A percentile compares a stretch with the other conserved stretches of the same genome.
These are phyloP conservation scores for Apis florea DNA, from an alignment of 1,140 invertebrate genomes.

Conservation along the genomic window DNA sequence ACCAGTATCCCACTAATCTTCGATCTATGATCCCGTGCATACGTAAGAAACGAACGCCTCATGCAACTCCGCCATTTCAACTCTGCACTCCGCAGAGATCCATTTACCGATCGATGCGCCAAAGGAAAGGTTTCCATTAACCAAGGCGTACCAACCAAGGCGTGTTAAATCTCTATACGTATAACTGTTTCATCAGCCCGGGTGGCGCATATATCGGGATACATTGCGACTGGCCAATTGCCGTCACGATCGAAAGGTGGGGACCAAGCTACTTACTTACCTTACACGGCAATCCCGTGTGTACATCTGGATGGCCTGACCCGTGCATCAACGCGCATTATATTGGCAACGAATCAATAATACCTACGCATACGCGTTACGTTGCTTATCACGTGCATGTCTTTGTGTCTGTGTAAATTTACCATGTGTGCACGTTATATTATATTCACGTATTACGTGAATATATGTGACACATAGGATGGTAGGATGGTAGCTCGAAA, in stretches of 20 bases:
- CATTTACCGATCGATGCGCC: constrained; percentile 63
- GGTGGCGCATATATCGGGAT: neutral
- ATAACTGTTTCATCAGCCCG: constrained; percentile 16
- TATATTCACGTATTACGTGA: too few relatives aligned
- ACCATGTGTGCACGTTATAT: neutral
- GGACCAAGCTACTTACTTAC: constrained; percentile 40
- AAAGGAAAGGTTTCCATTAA: constrained; percentile 68
- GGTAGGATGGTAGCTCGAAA: too few relatives aligned
- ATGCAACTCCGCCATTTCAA: constrained; percentile 25
- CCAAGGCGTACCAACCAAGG: constrained; percentile 53
- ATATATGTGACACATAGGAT: too few relatives aligned
- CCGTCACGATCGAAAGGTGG: constrained; percentile 41
- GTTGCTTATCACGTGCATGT: neutral
- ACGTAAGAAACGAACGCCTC: constrained; percentile 54
- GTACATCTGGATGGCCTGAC: neutral
- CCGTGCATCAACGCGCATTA: constrained; percentile 27
- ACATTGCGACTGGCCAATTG: constrained; percentile 57
- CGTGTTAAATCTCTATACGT: constrained; percentile 16
- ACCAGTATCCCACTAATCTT: constrained; percentile 21
- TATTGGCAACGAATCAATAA: constrained; percentile 49
- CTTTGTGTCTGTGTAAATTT: too few relatives aligned
- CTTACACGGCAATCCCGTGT: neutral
- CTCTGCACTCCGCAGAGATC: constrained; percentile 44
- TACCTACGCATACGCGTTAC: constrained; percentile 37
- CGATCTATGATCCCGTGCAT: constrained; percentile 35